Conservation (phyloP, 2,797 vertebrate genomes). For the Rhinoraja longicauda region DNA sequence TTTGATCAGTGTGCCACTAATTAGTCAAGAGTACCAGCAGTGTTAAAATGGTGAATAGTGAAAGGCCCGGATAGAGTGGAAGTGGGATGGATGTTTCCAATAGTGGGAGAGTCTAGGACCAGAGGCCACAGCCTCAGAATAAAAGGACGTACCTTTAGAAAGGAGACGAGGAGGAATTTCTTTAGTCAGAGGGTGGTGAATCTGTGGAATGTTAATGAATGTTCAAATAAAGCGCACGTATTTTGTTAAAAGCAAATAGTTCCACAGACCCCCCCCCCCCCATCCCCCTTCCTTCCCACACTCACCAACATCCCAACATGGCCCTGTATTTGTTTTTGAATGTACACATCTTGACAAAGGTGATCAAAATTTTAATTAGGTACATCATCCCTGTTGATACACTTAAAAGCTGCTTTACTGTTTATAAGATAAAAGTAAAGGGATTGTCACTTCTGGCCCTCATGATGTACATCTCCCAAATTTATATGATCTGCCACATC, state of each 20-base stretch:
- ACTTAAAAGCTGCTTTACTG: not conserved
- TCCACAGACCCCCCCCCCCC: no score
- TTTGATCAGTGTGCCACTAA: not conserved
- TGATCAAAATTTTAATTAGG: constrained; percentile 18
- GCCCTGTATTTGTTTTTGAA: not conserved
- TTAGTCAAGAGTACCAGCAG: not conserved
- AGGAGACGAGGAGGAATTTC: no score
- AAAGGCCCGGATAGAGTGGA: no score
- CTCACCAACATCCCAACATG: not conserved
- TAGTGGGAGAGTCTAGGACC: no score
- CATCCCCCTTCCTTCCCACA: no score
- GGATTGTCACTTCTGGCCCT: constrained; percentile 22
- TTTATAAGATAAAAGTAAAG: constrained; percentile 26
- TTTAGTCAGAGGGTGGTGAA: no score
- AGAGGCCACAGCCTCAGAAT: no score
- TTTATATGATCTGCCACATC: constrained; percentile 63
- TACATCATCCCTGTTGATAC: constrained; percentile 4
- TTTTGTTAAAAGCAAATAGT: not conserved
- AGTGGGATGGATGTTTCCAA: no score
- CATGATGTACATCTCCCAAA: constrained; percentile 36
- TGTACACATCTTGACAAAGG: no score
- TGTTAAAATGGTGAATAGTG: not conserved
- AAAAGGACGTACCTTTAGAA: no score
- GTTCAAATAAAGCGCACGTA: not conserved
- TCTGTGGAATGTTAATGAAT: not conserved